These are phyloP conservation scores for Sycophila texana DNA, from an alignment of 2,888 invertebrate species.

Conservation along the genomic window DNA sequence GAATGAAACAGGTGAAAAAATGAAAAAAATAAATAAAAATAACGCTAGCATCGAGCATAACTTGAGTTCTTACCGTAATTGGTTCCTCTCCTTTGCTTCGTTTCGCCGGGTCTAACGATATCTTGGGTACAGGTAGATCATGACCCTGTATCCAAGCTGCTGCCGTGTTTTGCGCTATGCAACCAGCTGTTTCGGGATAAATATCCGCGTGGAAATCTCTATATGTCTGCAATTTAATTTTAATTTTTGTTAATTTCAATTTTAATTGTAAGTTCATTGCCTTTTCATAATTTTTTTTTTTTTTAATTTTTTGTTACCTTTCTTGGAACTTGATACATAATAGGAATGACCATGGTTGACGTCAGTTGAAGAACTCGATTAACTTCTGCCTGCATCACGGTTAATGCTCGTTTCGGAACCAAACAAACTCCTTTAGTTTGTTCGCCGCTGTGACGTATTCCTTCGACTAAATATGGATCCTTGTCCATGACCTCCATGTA, in stretches of 20 bases:
- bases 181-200: constrained; percentile 93
- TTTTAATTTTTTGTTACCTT: constrained; percentile 79
- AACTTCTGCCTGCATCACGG: constrained; percentile 98
- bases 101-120: constrained; percentile 89
- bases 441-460: constrained; percentile 91
- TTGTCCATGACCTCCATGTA: constrained; percentile 94
- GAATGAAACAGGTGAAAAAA: constrained; percentile 54
- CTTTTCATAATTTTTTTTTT: constrained; percentile 75
- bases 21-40: constrained; percentile 9
- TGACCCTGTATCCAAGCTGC: constrained; percentile 89
- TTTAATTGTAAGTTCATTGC: constrained; percentile 75
- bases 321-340: constrained; percentile 95
- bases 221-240: constrained; percentile 81
- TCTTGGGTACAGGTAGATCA: constrained; percentile 86
- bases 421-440: constrained; percentile 96
- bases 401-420: constrained; percentile 92
- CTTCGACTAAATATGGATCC: constrained; percentile 93
- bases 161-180: constrained; percentile 86
- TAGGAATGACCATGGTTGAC: constrained; percentile 90
- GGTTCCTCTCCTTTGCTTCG: constrained; percentile 80
- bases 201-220: constrained; percentile 96
- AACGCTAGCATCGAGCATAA: constrained; percentile 55
- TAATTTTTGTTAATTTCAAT: constrained; percentile 14
- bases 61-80: constrained; percentile 77
- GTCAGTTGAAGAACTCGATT: constrained; percentile 92